Conservation (phyloP, 2,113 vertebrate genomes). For the Urocitellus parryii region DNA sequence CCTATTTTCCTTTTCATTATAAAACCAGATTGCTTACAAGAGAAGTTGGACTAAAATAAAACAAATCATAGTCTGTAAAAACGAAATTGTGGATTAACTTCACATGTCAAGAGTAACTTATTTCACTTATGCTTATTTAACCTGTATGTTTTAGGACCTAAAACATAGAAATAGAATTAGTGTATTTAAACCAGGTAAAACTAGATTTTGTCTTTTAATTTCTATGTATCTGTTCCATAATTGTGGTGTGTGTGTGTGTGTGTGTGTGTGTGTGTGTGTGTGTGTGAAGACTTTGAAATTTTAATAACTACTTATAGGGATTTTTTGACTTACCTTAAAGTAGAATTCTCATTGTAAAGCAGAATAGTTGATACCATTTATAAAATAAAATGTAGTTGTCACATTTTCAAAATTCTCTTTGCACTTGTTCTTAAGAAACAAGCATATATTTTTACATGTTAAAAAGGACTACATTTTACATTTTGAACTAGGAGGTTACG, state of each 20-base stretch:
- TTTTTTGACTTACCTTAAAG: conserved; percentile 44
- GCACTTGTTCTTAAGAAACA: neutral
- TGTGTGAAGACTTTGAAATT: conserved; percentile 15
- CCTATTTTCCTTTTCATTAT: conserved; percentile 18
- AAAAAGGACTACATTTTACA: conserved; percentile 54
- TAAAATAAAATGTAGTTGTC: neutral
- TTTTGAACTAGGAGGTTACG: conserved; percentile 43
- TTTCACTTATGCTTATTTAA: conserved; percentile 62
- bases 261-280: neutral
- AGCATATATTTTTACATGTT: conserved; percentile 42
- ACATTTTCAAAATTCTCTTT: conserved; percentile 47
- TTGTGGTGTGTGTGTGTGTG: neutral
- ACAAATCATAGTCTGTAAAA: neutral
- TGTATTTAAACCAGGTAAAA: conserved; percentile 15
- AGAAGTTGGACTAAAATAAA: conserved; percentile 54
- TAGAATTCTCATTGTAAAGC: conserved; percentile 21
- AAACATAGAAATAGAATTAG: conserved; percentile 2
- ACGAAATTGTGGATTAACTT: conserved; percentile 41
- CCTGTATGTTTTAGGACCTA: neutral
- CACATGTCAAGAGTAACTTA: neutral
- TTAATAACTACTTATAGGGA: neutral
- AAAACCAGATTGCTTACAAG: conserved; percentile 54
- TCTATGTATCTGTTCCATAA: conserved; percentile 20
- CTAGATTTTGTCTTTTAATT: conserved; percentile 31
- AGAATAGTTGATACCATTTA: conserved; percentile 55